Conservation (phyloP, 2,888 invertebrate species). For the Mythimna pallens region DNA sequence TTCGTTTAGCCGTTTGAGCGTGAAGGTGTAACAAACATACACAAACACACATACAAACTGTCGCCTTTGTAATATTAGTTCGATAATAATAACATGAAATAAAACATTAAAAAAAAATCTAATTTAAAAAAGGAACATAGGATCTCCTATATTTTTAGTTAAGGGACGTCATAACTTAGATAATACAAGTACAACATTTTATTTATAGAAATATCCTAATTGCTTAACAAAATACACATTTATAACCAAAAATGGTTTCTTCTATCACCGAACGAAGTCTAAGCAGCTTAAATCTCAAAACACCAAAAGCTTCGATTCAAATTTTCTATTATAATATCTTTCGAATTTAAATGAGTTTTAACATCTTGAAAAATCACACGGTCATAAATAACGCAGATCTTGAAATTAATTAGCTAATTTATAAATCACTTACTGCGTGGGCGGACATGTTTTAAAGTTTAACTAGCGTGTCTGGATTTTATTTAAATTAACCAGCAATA, state of each 20-base stretch:
- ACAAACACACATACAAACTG: no score
- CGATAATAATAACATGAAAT: no score
- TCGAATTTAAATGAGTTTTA: constrained; percentile 37
- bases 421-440: constrained; percentile 57
- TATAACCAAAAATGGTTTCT: not conserved
- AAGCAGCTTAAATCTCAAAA: not conserved
- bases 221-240: no score
- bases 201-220: no score
- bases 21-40: no score
- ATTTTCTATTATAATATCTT: constrained; percentile 15
- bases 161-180: no score
- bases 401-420: constrained; percentile 59
- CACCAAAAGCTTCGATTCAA: not conserved
- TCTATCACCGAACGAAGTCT: not conserved
- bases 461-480: constrained; percentile 34
- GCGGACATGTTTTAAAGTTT: constrained; percentile 60
- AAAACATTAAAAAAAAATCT: no score
- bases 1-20: no score
- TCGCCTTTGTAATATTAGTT: no score
- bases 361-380: constrained; percentile 46
- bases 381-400: constrained; percentile 58
- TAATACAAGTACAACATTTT: no score
- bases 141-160: no score
- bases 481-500: constrained; percentile 35
- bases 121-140: no score